Evolutionary conservation across 2,888 invertebrate genomes (phyloP), one percentile per base, ranked within the genome.

Genomic region (Brenthis ino): DNA sequence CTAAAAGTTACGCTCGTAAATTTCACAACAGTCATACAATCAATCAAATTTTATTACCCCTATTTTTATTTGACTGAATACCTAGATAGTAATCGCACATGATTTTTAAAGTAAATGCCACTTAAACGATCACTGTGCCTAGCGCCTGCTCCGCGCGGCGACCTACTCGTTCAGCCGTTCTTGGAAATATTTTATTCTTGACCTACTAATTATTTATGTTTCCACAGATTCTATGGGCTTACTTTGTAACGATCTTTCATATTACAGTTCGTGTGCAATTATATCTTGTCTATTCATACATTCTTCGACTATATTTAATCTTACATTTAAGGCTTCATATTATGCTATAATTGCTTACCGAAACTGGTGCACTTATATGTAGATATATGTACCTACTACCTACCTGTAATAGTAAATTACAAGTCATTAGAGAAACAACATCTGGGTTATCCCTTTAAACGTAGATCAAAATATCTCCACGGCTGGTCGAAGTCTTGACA

Each of bases 1-100:
- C 55, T 54, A 64, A 43, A 58, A 54, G 60, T 57, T 48, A 57
- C 65, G 70, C 67, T 70, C 72, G 72, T 70, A 70, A 70, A 72
- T 47, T 61, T 67, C 67, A 54, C 50, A 63, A 63, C 65, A 53
- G 14, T 28, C 56, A 57, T 64, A 64, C 70, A 64, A 72, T 70
- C 68, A 68, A 70, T 72, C 72, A 72, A 55, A 70, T 72, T 65
- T 72, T 70, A 70, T 68, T 57, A 60, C 57, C 66, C 28, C 57
- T 60, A 51, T 51, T 65, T 56, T 24, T 67, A 57, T 67, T 58
- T 20, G 65, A 57, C 24, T 68, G 68, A 71, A 68, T 65, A 57
- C 70, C 72, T 68, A 68, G 64, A 70, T 72, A 70, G 65, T 20
- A 47, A 50, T 51, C 58, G 64, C 54, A 61, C 61, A 28, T 65